phyloP scores from a whole-genome alignment of 2,888 invertebrate genomes.

The Tinea semifulvella region DNA sequence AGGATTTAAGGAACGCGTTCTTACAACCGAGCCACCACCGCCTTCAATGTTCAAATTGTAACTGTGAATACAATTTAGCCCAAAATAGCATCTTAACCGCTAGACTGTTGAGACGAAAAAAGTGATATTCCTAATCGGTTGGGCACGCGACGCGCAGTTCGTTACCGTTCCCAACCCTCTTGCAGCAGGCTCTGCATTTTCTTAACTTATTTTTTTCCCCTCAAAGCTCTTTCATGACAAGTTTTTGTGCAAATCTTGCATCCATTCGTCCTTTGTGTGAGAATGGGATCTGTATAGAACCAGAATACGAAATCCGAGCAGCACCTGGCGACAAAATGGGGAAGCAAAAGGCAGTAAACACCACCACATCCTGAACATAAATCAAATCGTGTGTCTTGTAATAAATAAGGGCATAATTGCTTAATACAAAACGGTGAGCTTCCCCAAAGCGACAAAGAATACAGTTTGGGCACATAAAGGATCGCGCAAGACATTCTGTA shows the following conservation, averaged over 20 bases:
- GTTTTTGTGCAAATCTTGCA: constrained; percentile 63
- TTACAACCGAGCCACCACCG: too few relatives aligned
- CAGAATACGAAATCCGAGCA: constrained; percentile 34
- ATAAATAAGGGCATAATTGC: constrained; percentile 53
- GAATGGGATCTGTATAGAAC: constrained; percentile 31
- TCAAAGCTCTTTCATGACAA: constrained; percentile 36
- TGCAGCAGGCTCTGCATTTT: constrained; percentile 24
- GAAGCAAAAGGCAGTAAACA: constrained; percentile 37
- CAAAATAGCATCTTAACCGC: too few relatives aligned
- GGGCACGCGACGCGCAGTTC: constrained; percentile 9
- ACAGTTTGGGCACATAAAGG: constrained; percentile 33
- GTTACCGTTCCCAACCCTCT: background rate
- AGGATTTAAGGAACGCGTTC: too few relatives aligned
- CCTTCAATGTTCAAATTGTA: too few relatives aligned
- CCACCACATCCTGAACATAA: constrained; percentile 32
- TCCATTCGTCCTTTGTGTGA: constrained; percentile 32
- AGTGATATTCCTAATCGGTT: background rate
- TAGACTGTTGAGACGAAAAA: too few relatives aligned
- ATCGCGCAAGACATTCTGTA: constrained; percentile 53
- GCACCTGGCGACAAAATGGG: constrained; percentile 54
- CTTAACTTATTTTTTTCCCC: constrained; percentile 37
- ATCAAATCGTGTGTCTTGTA: constrained; percentile 39
- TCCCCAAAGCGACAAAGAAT: constrained; percentile 38
- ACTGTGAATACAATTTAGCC: too few relatives aligned
- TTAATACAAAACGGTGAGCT: constrained; percentile 32